Evolutionary conservation across 2,113 vertebrate genomes (phyloP), one percentile per base, ranked within the genome.

Genomic region (Scopus umbretta): DNA sequence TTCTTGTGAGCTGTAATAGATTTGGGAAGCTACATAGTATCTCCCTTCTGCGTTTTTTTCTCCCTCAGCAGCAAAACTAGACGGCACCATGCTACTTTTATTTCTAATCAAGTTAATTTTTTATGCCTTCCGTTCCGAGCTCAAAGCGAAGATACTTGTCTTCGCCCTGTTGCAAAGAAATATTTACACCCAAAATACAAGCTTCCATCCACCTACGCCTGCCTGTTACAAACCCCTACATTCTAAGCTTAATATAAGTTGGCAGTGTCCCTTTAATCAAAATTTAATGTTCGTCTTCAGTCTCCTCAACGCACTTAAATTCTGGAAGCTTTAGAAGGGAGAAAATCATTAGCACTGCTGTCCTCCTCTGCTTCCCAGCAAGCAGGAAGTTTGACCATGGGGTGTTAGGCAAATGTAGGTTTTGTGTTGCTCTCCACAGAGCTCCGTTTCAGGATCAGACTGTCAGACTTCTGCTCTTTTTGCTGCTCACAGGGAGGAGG

Each of bases 251-350:
- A 78, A 73, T 84, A 3, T 47, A 83, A 92, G 23, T 47, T 95
- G 79, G 55, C 90, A 87, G 83, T 85, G 67, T 94, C 86, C 91
- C 42, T 96, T 94, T 96, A 92, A 95, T 96, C 86, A 93, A 96
- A 96, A 83, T 88, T 90, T 97, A 90, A 94, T 93, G 87, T 71
- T 80, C 84, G 42, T 58, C 83, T 92, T 87, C 91, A 49, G 6
- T 78, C 55, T 96, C 82, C 83, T 96, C 94, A 84, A 90, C 67
- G 63, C 47, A 65, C 61, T 76, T 73, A 58, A 91, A 95, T 81
- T 82, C 25, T 29, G 34, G 70, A 79, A 38, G 65, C 82, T 84
- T 95, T 74, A 78, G 68, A 95, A 94, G 72, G 62, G 38, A 92
- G 45, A 59, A 29, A 59, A 59, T 96, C 62, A 91, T 96, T 95